Percentiles rank a stretch among this genome's conserved stretches.
These are phyloP conservation scores for Cistogaster globosa DNA, from an alignment of 2,888 invertebrate genomes.

Conservation along the genomic window DNA sequence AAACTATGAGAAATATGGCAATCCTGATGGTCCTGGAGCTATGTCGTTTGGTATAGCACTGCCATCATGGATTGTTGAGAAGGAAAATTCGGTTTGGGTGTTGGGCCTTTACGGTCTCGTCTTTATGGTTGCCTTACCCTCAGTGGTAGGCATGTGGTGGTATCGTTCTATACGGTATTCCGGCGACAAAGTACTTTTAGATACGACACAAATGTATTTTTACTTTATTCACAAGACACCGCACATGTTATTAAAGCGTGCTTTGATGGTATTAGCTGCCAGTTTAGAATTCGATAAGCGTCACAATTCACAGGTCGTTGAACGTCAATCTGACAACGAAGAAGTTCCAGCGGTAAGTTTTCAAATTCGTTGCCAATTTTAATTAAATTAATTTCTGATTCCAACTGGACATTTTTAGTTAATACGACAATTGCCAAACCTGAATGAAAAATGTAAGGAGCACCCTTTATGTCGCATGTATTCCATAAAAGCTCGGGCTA, in stretches of 20 bases:
- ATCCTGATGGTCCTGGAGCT: constrained; percentile 99
- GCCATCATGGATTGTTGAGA: constrained; percentile 99
- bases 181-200: constrained; percentile 97
- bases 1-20: constrained; percentile 99
- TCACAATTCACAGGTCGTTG: constrained; percentile 96
- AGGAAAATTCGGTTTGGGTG: constrained; percentile 99
- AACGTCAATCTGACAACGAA: constrained; percentile 95
- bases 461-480: constrained; percentile 95
- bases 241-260: constrained; percentile 96
- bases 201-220: constrained; percentile 98
- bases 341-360: constrained; percentile 93
- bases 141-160: constrained; percentile 98
- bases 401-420: constrained; percentile 85
- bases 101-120: constrained; percentile 96
- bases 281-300: constrained; percentile 97
- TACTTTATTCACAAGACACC: constrained; percentile 98
- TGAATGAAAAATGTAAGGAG: constrained; percentile 98
- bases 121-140: constrained; percentile 98
- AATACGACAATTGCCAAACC: constrained; percentile 94
- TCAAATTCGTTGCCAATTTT: neutral
- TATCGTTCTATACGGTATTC: constrained; percentile 98
- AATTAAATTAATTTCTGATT: neutral
- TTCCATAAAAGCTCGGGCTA: constrained; percentile 95
- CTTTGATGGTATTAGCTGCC: constrained; percentile 97
- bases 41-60: constrained; percentile 99